Base-by-base conservation (phyloP, 2,888 invertebrate genomes). In the Eristalis tenax region DNA sequence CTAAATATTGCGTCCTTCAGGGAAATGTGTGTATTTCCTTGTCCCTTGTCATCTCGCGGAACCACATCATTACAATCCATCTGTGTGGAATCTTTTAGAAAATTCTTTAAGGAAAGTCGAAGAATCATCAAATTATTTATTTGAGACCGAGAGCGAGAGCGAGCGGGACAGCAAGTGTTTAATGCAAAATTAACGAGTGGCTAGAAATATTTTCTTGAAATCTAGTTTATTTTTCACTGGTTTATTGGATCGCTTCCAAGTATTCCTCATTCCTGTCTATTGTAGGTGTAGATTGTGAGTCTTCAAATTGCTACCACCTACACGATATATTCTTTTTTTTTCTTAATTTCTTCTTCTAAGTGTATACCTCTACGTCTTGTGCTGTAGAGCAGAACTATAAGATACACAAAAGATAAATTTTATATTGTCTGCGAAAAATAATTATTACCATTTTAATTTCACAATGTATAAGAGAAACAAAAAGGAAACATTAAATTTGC, bases 181-280 rank as follows among this genome's bases (percentile, higher is more conserved):
- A 83, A 64, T 76, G 76, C 79, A 78, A 79, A 83, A 79, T 65
- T 65, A 78, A 78, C 74, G 68, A 73, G 28, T 57, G 22, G 59
- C 74, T 63, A 61, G 63, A 79, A 63, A 74, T 80, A 73, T 71
- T 66, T 63, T 63, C 64, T 83, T 64, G 43, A 73, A 78, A 70
- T 70, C 26, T 66, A 75, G n/a, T 75, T 84, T 32, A 66, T 77
- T 71, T 70, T 78, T 74, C 68, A 64, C 23, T 69, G 43, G 22
- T 86, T 74, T 78, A 59, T 87, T 87, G 87, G 87, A 83, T 32
- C 35, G 23, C n/a, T 6, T 68, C 87, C 87, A 87, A 87, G 50
- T 71, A 76, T 73, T 75, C 75, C 50, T 50, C 65, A 59, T 57
- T 85, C 68, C 38, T 57, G 64, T 79, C 5, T 65, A 38, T 68